phyloP scores from a whole-genome alignment of 1,140 invertebrate species.

The Caenorhabditis briggsae region DNA sequence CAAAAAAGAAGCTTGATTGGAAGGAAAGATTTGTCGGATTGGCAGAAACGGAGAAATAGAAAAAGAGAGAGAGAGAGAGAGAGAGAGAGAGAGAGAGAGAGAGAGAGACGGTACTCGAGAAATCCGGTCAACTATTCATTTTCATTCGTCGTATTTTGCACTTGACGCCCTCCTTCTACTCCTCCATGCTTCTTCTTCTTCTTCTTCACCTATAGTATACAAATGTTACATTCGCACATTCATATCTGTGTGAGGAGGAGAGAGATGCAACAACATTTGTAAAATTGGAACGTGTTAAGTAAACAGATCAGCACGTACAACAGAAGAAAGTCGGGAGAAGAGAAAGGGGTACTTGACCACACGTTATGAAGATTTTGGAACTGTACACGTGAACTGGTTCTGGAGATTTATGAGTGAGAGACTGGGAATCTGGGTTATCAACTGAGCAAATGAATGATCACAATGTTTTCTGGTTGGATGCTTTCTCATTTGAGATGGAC shows the following conservation, averaged over 20 bases:
- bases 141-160: constrained; percentile 51
- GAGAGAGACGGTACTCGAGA: constrained; percentile 30
- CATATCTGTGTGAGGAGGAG: constrained; percentile 33
- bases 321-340: not conserved
- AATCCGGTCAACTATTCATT: constrained; percentile 55
- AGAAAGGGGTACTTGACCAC: constrained; percentile 39
- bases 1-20: constrained; percentile 31
- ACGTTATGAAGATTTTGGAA: not conserved
- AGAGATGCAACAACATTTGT: constrained; percentile 39
- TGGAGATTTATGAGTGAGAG: not conserved
- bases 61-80: constrained; percentile 14
- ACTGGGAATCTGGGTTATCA: not conserved
- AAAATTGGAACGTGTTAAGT: constrained; percentile 50
- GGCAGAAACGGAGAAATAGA: constrained; percentile 11
- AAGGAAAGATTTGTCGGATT: not conserved
- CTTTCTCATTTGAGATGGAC: too few species aligned
- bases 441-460: constrained; percentile 6
- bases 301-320: constrained; percentile 42
- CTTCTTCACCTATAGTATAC: constrained; percentile 49
- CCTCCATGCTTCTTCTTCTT: constrained; percentile 40
- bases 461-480: not conserved
- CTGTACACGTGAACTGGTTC: constrained; percentile 32
- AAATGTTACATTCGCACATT: constrained; percentile 54
- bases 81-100: constrained; percentile 12
- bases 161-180: constrained; percentile 24